Conservation (phyloP, 2,113 vertebrate genomes). For the Sturnus vulgaris region DNA sequence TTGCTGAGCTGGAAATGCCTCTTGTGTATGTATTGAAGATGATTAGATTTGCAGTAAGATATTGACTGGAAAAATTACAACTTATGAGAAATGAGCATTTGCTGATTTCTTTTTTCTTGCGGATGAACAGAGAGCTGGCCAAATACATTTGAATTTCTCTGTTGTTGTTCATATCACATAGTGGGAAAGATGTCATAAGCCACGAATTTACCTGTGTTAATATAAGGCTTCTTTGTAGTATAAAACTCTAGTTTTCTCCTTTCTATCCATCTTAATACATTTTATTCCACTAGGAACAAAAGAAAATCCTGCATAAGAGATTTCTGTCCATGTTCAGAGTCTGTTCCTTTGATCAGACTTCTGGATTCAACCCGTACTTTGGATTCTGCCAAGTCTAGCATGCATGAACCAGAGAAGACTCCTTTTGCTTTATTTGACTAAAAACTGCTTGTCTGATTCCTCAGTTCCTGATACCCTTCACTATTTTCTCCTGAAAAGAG, state of each 20-base stretch:
- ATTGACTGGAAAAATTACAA: conserved; percentile 22
- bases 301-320: background rate
- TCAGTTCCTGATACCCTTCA: background rate
- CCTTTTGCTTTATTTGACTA: background rate
- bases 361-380: background rate
- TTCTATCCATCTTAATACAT: background rate
- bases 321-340: background rate
- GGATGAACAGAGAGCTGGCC: background rate
- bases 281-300: background rate
- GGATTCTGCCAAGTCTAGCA: background rate
- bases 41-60: background rate
- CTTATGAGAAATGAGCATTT: background rate
- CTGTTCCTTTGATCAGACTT: background rate
- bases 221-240: background rate
- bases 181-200: background rate
- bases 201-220: background rate
- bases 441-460: background rate
- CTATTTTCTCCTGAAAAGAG: background rate
- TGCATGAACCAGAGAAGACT: background rate
- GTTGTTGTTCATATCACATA: background rate
- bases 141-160: background rate
- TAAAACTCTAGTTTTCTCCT: background rate
- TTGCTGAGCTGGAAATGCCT: background rate
- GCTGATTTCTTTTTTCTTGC: background rate
- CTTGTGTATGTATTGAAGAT: background rate